phyloP scores from a whole-genome alignment of 2,888 invertebrate species.

The Rotaria macrura region DNA sequence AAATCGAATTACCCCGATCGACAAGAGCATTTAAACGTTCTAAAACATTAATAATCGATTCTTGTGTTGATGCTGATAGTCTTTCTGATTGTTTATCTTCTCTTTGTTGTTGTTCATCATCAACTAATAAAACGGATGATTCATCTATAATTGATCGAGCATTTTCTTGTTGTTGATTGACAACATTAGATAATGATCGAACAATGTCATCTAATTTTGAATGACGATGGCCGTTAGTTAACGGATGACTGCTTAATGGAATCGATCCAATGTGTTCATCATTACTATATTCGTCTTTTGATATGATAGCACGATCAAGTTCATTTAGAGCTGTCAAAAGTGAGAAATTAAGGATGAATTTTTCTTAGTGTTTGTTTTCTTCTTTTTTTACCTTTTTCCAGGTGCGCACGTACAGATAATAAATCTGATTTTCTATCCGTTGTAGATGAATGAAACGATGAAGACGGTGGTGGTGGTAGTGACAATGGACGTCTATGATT shows the following conservation, averaged over 20 bases:
- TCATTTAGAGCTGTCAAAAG: neutral
- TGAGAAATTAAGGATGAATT: neutral
- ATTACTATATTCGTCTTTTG: neutral
- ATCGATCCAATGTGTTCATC: neutral
- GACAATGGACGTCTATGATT: neutral
- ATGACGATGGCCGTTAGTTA: neutral
- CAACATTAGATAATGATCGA: neutral
- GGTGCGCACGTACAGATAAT: neutral
- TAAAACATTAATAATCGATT: neutral
- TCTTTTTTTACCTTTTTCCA: neutral
- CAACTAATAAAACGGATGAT: neutral
- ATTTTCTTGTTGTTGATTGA: conserved; percentile 15
- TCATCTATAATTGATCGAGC: neutral
- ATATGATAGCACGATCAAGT: neutral
- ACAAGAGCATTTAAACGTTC: conserved; percentile 6
- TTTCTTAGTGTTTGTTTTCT: neutral
- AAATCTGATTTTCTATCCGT: neutral
- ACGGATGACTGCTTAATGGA: neutral
- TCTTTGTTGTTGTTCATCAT: neutral
- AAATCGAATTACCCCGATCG: conserved; percentile 16
- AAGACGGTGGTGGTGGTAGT: no score
- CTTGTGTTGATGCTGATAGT: neutral
- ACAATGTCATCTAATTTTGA: conserved; percentile 10
- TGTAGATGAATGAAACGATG: neutral
- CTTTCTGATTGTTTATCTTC: neutral